A percentile compares a stretch with the other conserved stretches of the same genome.
Conservation (phyloP, 2,888 invertebrate genomes). For the Gasteruption jaculator region DNA sequence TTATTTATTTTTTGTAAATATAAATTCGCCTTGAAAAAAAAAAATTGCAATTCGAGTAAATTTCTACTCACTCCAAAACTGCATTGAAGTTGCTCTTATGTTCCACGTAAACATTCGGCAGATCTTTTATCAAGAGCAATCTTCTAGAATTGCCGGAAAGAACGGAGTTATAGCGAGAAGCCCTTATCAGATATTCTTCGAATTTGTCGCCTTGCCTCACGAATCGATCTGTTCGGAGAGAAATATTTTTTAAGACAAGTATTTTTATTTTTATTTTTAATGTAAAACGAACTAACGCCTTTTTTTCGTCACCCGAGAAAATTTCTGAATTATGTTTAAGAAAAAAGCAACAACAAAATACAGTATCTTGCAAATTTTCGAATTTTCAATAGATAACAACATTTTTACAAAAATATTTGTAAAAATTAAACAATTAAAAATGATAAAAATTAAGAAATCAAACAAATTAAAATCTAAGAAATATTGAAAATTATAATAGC, state of each 20-base stretch:
- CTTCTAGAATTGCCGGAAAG: constrained; percentile 48
- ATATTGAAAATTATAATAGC: background rate
- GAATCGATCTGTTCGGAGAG: constrained; percentile 32
- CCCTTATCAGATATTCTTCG: constrained; percentile 70
- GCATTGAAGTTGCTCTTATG: constrained; percentile 64
- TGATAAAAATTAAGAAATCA: constrained; percentile 2
- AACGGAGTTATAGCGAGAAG: constrained; percentile 65
- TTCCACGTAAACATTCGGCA: constrained; percentile 72
- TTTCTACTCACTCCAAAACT: constrained; percentile 57
- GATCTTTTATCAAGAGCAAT: constrained; percentile 72
- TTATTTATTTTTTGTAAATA: background rate
- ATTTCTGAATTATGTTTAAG: too few relatives aligned
- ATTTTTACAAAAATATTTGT: background rate
- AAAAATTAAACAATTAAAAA: constrained; percentile 1
- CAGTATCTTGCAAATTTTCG: background rate
- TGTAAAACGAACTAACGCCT: too few relatives aligned
- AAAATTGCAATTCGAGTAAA: constrained; percentile 7
- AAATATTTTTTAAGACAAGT: too few relatives aligned
- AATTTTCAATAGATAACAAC: background rate
- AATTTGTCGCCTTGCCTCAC: constrained; percentile 66
- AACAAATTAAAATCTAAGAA: constrained; percentile 5
- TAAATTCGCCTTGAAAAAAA: too few relatives aligned
- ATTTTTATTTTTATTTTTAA: too few relatives aligned
- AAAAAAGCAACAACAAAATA: too few relatives aligned
- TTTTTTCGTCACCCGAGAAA: too few relatives aligned